phyloP scores from a whole-genome alignment of 2,888 invertebrate species.

The Clanis bilineata region DNA sequence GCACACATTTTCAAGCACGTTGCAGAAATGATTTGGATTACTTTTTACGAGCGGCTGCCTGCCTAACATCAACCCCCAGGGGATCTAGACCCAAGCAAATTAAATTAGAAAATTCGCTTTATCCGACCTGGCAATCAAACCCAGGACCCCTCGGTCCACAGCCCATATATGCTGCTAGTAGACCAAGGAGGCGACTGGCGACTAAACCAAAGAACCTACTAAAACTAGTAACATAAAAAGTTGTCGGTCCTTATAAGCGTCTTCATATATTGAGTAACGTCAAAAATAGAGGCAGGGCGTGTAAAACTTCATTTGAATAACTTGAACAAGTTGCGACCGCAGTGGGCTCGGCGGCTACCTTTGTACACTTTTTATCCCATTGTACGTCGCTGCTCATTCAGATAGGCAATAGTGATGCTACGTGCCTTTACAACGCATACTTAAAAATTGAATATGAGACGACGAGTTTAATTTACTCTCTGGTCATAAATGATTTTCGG shows the following conservation, averaged over 20 bases:
- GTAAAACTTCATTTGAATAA: conserved; percentile 48
- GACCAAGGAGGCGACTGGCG: too few relatives aligned
- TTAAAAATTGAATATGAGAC: conserved; percentile 15
- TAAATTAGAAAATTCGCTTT: too few relatives aligned
- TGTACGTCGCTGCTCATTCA: conserved; percentile 51
- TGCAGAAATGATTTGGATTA: too few relatives aligned
- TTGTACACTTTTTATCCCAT: conserved; percentile 62
- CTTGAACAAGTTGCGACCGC: conserved; percentile 36
- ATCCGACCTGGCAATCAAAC: too few relatives aligned
- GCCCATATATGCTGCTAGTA: too few relatives aligned
- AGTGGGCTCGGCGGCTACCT: conserved; percentile 45
- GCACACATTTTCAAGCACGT: too few relatives aligned
- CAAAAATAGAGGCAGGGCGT: conserved; percentile 6
- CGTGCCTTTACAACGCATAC: conserved; percentile 15
- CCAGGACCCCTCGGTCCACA: too few relatives aligned
- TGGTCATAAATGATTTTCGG: not conserved
- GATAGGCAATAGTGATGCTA: conserved; percentile 32
- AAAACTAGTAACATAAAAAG: too few relatives aligned
- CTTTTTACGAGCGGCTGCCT: too few relatives aligned
- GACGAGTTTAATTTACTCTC: not conserved
- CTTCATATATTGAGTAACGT: not conserved
- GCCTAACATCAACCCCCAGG: too few relatives aligned
- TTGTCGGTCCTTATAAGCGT: not conserved
- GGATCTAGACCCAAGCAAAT: too few relatives aligned
- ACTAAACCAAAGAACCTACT: too few relatives aligned